Percentiles rank a stretch among this genome's conserved stretches.
Evolutionary conservation across 1,140 invertebrate species (phyloP).

Genomic region (Meteorus sp.): DNA sequence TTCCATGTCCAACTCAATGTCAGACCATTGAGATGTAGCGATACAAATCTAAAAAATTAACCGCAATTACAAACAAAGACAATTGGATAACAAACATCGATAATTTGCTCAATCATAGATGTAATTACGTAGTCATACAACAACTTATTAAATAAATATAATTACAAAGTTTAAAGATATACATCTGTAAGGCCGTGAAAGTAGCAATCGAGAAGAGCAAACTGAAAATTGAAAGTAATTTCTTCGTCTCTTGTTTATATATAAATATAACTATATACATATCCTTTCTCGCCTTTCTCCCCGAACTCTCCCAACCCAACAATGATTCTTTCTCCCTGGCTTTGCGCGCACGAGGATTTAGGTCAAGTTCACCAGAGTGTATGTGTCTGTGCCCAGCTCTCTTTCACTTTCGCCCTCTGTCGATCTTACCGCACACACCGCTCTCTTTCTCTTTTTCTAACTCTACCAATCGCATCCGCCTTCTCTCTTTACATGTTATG

Average conservation of each 20-base stretch:
- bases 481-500: neutral
- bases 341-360: constrained; percentile 35
- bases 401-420: constrained; percentile 30
- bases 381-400: constrained; percentile 33
- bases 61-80: too few relatives aligned
- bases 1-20: too few relatives aligned
- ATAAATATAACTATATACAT: constrained; percentile 25
- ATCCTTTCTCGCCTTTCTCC: constrained; percentile 42
- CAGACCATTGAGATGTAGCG: too few relatives aligned
- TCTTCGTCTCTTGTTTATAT: too few relatives aligned
- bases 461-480: neutral
- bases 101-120: too few relatives aligned
- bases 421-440: constrained; percentile 12
- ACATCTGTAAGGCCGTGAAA: neutral
- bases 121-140: too few relatives aligned
- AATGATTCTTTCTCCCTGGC: constrained; percentile 45
- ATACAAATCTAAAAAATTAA: too few relatives aligned
- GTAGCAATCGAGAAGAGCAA: neutral
- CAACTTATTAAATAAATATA: too few relatives aligned
- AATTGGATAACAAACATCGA: too few relatives aligned
- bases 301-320: constrained; percentile 22
- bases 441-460: neutral
- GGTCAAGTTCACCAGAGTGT: constrained; percentile 51
- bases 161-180: neutral
- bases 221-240: constrained; percentile 31